phyloP scores from a whole-genome alignment of 2,888 invertebrate genomes.

The Aproaerema taeniolella region DNA sequence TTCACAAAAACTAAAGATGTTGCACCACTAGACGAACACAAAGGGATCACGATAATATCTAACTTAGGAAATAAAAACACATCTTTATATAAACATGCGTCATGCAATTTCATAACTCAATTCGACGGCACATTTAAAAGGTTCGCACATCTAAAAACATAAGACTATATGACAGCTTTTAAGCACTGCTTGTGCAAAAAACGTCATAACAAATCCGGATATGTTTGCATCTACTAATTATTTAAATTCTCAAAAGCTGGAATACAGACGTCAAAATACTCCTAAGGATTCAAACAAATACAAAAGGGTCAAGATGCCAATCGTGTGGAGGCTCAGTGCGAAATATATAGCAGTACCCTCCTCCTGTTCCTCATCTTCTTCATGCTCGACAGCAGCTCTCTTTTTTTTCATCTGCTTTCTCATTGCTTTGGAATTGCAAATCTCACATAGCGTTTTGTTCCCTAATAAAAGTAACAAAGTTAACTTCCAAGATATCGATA shows the following conservation, averaged over 20 bases:
- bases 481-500: constrained; percentile 22
- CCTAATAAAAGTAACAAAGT: constrained; percentile 78
- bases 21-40: background rate
- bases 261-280: constrained; percentile 6
- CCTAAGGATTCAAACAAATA: constrained; percentile 3
- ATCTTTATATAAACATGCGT: background rate
- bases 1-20: too few species aligned
- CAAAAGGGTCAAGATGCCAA: constrained; percentile 8
- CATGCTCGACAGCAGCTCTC: constrained; percentile 67
- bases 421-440: constrained; percentile 86
- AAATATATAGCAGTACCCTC: constrained; percentile 53
- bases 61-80: background rate
- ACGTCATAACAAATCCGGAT: too few species aligned
- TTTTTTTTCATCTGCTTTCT: constrained; percentile 84
- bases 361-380: constrained; percentile 62
- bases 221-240: too few species aligned
- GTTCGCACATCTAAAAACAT: background rate
- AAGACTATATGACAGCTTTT: background rate
- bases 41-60: background rate
- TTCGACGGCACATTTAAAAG: constrained; percentile 7
- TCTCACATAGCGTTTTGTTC: constrained; percentile 94
- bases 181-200: background rate
- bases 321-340: constrained; percentile 7
- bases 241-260: constrained; percentile 1
- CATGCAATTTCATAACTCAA: background rate